These are phyloP conservation scores for Scomber scombrus DNA, from an alignment of 2,113 vertebrate species.

Conservation along the genomic window DNA sequence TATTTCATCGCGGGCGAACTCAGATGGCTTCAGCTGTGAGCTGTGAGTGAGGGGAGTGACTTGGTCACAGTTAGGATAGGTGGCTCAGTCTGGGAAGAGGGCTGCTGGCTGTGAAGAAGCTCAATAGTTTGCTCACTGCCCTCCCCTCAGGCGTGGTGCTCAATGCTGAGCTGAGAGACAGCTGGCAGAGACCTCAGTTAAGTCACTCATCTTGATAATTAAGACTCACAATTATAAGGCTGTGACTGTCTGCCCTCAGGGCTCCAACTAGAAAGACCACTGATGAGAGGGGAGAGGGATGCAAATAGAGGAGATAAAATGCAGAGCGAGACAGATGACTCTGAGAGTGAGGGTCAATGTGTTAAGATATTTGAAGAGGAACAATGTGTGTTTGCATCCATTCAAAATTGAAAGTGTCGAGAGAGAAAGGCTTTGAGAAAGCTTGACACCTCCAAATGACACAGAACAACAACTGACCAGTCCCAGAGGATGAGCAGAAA, in stretches of 20 bases:
- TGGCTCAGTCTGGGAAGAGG: slow-evolving; percentile 8
- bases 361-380: slow-evolving; percentile 34
- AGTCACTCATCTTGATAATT: slow-evolving; percentile 70
- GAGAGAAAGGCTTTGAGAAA: slow-evolving; percentile 17
- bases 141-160: slow-evolving; percentile 2
- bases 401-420: not conserved
- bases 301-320: slow-evolving; percentile 7
- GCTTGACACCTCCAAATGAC: slow-evolving; percentile 7
- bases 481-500: slow-evolving; percentile 34
- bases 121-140: slow-evolving; percentile 3
- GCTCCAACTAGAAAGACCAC: not conserved
- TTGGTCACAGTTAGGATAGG: slow-evolving; percentile 28
- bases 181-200: slow-evolving; percentile 62
- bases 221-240: slow-evolving; percentile 61
- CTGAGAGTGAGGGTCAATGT: not conserved
- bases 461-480: not conserved
- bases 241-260: slow-evolving; percentile 39
- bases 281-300: not conserved
- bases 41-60: slow-evolving; percentile 20
- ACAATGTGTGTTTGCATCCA: slow-evolving; percentile 3
- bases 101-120: slow-evolving; percentile 24
- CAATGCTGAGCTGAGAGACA: slow-evolving; percentile 51
- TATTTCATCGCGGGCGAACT: slow-evolving; percentile 23
- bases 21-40: slow-evolving; percentile 12
- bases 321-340: slow-evolving; percentile 1